Base-by-base conservation (phyloP, 2,797 vertebrate species). In the Falco peregrinus region DNA sequence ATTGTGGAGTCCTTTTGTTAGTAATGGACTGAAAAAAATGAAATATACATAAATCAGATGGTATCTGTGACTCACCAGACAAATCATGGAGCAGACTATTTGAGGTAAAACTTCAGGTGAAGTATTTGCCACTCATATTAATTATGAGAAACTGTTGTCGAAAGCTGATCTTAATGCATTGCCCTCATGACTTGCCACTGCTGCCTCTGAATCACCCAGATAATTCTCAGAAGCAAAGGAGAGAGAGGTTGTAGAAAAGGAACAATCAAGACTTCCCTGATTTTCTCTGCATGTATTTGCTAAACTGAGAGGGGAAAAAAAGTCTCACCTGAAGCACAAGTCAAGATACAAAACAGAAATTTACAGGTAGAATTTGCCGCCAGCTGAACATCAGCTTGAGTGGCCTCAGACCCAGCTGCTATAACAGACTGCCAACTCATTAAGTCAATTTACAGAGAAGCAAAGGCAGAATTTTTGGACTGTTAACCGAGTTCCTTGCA, bases 51-150 rank as follows among this genome's bases (percentile, higher is more conserved):
- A 94, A 96, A 94, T 93, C 75, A 93, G 90, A 90, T 80, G 53
- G 47, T 93, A 94, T 83, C 87, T 92, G 4, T 97, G 96, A 97
- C 94, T 97, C 96, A 97, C 59, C 60, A 94, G 95, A 95, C 90
- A 96, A 92, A 95, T 33, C 80, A 76, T 61, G 93, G 87, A 79
- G 67, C 78, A 89, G 92, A 94, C 90, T 93, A 87, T 90, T 82
- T 4, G 33, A 93, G 91, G 95, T 81, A 93, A 95, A 92, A 92
- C 82, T 97, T 91, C 82, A 91, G 91, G 88, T 94, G 87, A 95
- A 94, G 84, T 86, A 94, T 95, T 95, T 92, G 85, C 81, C 45
- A 60, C 93, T 94, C 89, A 93, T 89, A 94, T 93, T 96, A 97
- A 97, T 96, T 91, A 96, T 48, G 93, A 94, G 94, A 91, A 96